Evolutionary conservation across 2,113 vertebrate species (phyloP).

Genomic region (Psephotus haematonotus): DNA sequence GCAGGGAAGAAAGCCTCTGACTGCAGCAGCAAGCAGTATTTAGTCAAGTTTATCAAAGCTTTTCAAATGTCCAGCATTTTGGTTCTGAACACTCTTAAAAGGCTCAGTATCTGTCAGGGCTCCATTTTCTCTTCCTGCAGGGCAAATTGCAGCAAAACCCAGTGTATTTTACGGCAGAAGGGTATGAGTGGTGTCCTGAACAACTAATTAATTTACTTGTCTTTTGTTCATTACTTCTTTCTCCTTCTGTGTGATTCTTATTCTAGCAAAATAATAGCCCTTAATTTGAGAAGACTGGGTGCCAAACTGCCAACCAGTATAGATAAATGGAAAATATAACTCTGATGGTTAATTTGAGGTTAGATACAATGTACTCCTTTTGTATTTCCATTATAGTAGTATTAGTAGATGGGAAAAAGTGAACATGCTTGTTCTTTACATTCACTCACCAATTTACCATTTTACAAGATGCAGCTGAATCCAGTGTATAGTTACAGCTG

Average conservation of each 20-base stretch:
- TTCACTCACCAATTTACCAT: not conserved
- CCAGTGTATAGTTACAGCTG: not conserved
- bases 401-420: not conserved
- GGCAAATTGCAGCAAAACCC: not conserved
- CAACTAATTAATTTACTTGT: not conserved
- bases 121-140: not conserved
- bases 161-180: not conserved
- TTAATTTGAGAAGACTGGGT: not conserved
- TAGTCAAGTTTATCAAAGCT: not conserved
- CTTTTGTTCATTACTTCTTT: not conserved
- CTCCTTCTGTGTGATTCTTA: not conserved
- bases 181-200: too few relatives aligned
- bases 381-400: not conserved
- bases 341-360: not conserved
- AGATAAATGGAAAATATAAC: not conserved
- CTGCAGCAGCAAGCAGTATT: not conserved
- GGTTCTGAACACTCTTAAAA: not conserved
- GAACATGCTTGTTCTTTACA: not conserved
- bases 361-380: not conserved
- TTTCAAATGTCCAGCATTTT: not conserved
- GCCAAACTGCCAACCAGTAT: not conserved
- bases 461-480: not conserved
- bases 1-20: not conserved
- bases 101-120: not conserved
- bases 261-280: not conserved